Percentiles rank a stretch among this genome's conserved stretches.
These are phyloP conservation scores for Lomographa bimaculata DNA, from an alignment of 2,888 invertebrate species.

Conservation along the genomic window DNA sequence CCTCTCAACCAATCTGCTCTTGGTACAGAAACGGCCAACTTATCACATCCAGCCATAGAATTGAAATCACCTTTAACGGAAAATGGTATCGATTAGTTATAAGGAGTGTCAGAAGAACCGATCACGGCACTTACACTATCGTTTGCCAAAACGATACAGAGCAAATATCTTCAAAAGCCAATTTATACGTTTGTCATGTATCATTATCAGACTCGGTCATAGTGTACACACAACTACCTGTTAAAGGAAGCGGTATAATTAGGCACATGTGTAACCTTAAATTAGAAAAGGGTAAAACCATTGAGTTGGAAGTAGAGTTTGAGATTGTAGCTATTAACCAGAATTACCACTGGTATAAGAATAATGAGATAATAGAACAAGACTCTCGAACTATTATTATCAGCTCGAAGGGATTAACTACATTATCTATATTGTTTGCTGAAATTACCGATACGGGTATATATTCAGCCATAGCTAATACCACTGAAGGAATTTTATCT, in stretches of 20 bases:
- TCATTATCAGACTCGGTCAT: no score
- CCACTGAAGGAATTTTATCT: conserved; percentile 35
- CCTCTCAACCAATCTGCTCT: conserved; percentile 21
- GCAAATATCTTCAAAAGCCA: conserved; percentile 33
- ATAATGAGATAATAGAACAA: conserved; percentile 27
- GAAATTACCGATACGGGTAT: conserved; percentile 39
- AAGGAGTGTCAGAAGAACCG: conserved; percentile 23
- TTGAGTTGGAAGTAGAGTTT: conserved; percentile 35
- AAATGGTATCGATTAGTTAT: conserved; percentile 38
- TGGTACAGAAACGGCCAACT: conserved; percentile 43
- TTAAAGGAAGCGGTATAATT: no score
- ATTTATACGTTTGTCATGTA: conserved; percentile 40
- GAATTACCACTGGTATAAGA: conserved; percentile 40
- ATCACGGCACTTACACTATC: conserved; percentile 41
- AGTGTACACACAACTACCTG: no score
- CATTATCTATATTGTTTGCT: conserved; percentile 31
- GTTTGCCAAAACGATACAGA: conserved; percentile 24
- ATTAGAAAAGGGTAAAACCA: conserved; percentile 29
- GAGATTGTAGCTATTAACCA: conserved; percentile 4
- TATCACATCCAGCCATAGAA: conserved; percentile 24
- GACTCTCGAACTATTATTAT: conserved; percentile 30
- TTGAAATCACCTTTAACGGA: conserved; percentile 26
- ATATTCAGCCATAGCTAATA: conserved; percentile 39
- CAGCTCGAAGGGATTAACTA: conserved; percentile 14
- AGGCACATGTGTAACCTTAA: conserved; percentile 33